Evolutionary conservation across 2,113 vertebrate species (phyloP), one percentile per base, ranked within the genome.

Genomic region (Psammodynastes pulverulentus): DNA sequence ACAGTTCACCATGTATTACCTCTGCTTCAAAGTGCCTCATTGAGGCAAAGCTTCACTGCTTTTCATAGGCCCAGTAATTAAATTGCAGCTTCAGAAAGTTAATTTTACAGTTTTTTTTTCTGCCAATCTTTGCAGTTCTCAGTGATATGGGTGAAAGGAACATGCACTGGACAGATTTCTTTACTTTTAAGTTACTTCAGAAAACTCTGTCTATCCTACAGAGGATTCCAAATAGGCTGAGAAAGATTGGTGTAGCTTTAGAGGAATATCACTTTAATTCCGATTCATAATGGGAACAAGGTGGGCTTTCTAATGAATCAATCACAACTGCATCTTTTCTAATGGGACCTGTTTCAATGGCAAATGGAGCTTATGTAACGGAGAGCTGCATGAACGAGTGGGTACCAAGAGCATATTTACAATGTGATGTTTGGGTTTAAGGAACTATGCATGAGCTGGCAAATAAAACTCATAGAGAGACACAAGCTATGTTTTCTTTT

Each of bases 311-410:
- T 48, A 86, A n/a, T 39, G 92, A 90, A 92, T 56, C 8, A 58
- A 23, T 0, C 0, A 34, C n/a, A 34, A 10, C 39, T 52, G 9
- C 24, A 90, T 34, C 9, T n/a, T 1, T 12, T 15, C 48, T 15
- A 9, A 53, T 89, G n/a, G 45, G 48, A 79, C 15, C 19, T 49
- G 23, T 19, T 58, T 15, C 62, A 52, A 2, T 4, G 52, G 58
- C 93, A 53, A 92, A 79, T 17, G 46, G 21, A 51, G 56, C 56
- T 29, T 26, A 84, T 43, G 19, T 48, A 29, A 85, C 1, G n/a
- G 26, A 90, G 7, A 7, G 43, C 84, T 95, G 23, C 39, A 84
- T 52, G 88, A 87, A 91, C 43, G 3, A 94, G n/a, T 43, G 56
- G 12, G 0, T 0, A 72, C 67, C 1, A 89, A 51, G 23, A 7